phyloP scores from a whole-genome alignment of 2,797 vertebrate genomes.

The Galaxias olidus region DNA sequence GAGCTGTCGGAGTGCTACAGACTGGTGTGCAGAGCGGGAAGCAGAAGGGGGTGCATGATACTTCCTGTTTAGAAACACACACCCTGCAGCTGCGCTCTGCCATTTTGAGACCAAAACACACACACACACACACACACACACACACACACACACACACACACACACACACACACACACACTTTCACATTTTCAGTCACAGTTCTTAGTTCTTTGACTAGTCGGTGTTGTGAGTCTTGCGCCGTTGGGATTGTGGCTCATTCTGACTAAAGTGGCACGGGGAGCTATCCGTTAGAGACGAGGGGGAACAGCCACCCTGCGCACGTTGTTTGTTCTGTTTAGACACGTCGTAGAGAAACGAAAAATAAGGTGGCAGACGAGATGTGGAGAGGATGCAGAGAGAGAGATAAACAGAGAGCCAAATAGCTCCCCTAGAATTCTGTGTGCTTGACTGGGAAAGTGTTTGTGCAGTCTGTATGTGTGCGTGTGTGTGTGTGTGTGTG shows the following conservation, averaged over 20 bases:
- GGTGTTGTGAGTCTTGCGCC: not conserved
- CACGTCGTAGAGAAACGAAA: not conserved
- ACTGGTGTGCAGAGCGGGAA: slow-evolving; percentile 1
- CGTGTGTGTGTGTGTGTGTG: not conserved
- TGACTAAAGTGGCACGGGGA: not conserved
- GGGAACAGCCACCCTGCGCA: not conserved
- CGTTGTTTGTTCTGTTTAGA: not conserved
- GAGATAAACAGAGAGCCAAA: slow-evolving; percentile 2
- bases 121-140: no score
- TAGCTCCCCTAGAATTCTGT: no score
- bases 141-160: not conserved
- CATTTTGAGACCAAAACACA: not conserved
- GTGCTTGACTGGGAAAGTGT: not conserved
- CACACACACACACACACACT: no score
- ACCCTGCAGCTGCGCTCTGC: slow-evolving; percentile 17
- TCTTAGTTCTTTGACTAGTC: not conserved
- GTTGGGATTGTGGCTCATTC: not conserved
- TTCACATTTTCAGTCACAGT: no score
- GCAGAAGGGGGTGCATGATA: slow-evolving; percentile 15
- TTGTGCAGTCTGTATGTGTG: not conserved
- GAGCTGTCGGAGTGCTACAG: not conserved
- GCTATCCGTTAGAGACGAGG: not conserved
- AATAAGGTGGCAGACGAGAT: not conserved
- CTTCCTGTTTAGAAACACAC: slow-evolving; percentile 59
- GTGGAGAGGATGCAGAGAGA: not conserved